phyloP scores from a whole-genome alignment of 2,797 vertebrate species.

The Adrianichthys oophorus region DNA sequence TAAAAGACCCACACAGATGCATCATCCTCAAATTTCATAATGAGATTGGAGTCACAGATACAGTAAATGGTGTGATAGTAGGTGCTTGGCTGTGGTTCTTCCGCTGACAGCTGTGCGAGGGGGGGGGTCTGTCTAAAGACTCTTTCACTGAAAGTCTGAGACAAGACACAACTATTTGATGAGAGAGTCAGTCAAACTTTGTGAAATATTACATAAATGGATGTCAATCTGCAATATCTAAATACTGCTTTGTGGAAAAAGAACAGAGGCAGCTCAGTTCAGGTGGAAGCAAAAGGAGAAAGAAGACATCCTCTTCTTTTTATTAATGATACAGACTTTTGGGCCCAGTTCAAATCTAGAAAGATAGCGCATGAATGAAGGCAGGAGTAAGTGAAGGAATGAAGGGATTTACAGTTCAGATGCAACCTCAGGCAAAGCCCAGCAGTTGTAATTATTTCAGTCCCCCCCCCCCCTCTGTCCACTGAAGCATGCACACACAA shows the following conservation, averaged over 20 bases:
- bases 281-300: neutral
- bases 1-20: slow-evolving; percentile 48
- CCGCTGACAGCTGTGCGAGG: slow-evolving; percentile 4
- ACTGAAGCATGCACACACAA: slow-evolving; percentile 31
- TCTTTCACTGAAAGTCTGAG: slow-evolving; percentile 24
- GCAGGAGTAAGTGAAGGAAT: neutral
- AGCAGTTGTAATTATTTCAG: slow-evolving; percentile 23
- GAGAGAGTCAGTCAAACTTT: neutral
- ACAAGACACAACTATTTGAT: slow-evolving; percentile 1
- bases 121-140: slow-evolving; percentile 10
- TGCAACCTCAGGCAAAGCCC: slow-evolving; percentile 24
- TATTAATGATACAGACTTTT: too few species aligned
- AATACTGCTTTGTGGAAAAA: slow-evolving; percentile 1
- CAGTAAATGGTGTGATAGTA: slow-evolving; percentile 21
- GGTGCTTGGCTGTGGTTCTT: slow-evolving; percentile 17
- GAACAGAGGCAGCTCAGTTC: neutral
- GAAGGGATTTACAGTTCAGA: slow-evolving; percentile 13
- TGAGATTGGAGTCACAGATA: slow-evolving; percentile 42
- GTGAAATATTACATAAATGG: slow-evolving; percentile 4
- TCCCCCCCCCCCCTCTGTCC: slow-evolving; percentile 35
- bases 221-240: slow-evolving; percentile 1
- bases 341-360: too few species aligned
- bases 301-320: too few species aligned
- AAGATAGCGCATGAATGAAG: neutral
- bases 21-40: slow-evolving; percentile 48